phyloP scores from a whole-genome alignment of 37 sponge, comb jelly and placozoan species.

The Dysidea cf. avara region DNA sequence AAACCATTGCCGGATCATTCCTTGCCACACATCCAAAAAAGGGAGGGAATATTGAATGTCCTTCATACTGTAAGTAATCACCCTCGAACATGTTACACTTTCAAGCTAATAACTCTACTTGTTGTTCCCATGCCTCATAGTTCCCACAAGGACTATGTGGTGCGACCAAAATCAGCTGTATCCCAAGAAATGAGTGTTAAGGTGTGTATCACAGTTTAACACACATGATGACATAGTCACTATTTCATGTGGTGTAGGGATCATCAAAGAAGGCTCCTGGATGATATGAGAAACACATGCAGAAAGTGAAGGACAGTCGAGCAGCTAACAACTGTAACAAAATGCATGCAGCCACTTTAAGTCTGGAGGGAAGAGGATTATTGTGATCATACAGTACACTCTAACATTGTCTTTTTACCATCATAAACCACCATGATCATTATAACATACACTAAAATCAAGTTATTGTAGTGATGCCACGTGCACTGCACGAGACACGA shows the following conservation, averaged over 20 bases:
- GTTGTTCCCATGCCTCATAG: conserved; percentile 88
- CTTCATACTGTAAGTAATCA: conserved; percentile 52
- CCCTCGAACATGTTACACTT: too few relatives aligned
- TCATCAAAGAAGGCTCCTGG: conserved; percentile 54
- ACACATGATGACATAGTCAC: too few relatives aligned
- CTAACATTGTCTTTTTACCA: too few relatives aligned
- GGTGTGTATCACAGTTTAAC: not conserved
- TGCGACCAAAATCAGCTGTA: conserved; percentile 88
- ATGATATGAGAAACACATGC: conserved; percentile 78
- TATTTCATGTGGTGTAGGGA: not conserved
- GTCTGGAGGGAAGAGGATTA: conserved; percentile 61
- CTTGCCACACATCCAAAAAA: conserved; percentile 89
- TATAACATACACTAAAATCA: too few relatives aligned
- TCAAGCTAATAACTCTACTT: too few relatives aligned
- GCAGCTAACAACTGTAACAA: conserved; percentile 8
- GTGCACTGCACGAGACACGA: too few relatives aligned
- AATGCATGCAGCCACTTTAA: conserved; percentile 70
- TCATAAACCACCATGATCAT: too few relatives aligned
- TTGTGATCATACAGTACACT: too few relatives aligned
- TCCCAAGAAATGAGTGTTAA: conserved; percentile 61
- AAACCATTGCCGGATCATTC: conserved; percentile 95
- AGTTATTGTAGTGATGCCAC: too few relatives aligned
- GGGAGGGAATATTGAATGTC: conserved; percentile 70
- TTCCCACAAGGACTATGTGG: conserved; percentile 94
- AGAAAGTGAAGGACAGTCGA: conserved; percentile 59